A percentile compares a stretch with the other conserved stretches of the same genome.
phyloP scores from a whole-genome alignment of 2,113 vertebrate species.

The Fregata magnificens region DNA sequence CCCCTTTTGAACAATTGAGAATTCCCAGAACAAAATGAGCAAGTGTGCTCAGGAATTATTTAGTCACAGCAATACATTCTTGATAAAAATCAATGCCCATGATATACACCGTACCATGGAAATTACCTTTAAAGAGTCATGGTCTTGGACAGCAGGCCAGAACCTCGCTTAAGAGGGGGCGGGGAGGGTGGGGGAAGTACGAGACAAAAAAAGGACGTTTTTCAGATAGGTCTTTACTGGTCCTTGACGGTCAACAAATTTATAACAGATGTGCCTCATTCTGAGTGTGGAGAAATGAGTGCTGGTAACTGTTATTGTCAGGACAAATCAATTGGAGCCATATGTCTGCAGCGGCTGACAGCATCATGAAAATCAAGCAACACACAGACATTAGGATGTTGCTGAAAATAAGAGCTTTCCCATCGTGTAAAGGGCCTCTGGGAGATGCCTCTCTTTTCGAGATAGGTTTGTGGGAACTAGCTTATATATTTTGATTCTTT shows the following conservation, averaged over 20 bases:
- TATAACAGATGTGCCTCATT: conserved; percentile 80
- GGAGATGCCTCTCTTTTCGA: neutral
- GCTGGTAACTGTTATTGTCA: conserved; percentile 66
- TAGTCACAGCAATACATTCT: neutral
- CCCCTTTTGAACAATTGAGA: neutral
- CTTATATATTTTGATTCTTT: conserved; percentile 19
- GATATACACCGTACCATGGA: neutral
- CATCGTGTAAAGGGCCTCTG: neutral
- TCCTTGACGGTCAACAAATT: conserved; percentile 80
- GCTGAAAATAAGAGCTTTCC: conserved; percentile 29
- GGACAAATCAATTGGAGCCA: conserved; percentile 69
- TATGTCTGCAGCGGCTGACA: conserved; percentile 60
- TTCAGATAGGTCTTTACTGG: conserved; percentile 62
- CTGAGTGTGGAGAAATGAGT: conserved; percentile 68
- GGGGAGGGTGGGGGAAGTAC: neutral
- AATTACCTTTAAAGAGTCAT: neutral
- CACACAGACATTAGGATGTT: neutral
- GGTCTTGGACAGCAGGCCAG: neutral
- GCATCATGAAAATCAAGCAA: conserved; percentile 32
- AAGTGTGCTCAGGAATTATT: neutral
- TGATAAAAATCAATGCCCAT: neutral
- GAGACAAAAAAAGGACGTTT: conserved; percentile 1
- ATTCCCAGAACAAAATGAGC: neutral
- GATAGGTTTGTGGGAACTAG: neutral
- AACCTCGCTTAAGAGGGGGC: neutral